These are phyloP conservation scores for Melopsittacus undulatus DNA, from an alignment of 2,797 vertebrate species.

Conservation along the genomic window DNA sequence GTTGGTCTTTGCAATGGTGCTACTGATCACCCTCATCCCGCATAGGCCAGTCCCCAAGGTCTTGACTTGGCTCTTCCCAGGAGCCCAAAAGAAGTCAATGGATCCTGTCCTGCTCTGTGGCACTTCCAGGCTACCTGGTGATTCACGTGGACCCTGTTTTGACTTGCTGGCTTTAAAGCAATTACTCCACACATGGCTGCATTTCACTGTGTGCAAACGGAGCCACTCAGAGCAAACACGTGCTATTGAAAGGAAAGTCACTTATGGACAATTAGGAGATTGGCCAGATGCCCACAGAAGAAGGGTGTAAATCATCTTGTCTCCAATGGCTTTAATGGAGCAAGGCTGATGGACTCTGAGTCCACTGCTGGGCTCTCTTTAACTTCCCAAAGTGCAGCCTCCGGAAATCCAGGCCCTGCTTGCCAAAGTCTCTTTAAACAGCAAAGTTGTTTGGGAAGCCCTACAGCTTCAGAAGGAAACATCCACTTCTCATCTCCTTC, in stretches of 20 bases:
- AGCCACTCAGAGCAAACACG: fast-evolving
- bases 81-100: background rate
- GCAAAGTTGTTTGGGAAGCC: background rate
- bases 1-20: background rate
- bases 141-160: background rate
- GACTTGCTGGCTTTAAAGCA: background rate
- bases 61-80: background rate
- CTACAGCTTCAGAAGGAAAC: background rate
- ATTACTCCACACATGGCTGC: background rate
- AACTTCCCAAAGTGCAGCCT: background rate
- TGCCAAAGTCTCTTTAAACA: background rate
- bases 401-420: background rate
- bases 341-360: background rate
- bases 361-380: background rate
- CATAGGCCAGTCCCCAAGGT: background rate
- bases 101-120: background rate
- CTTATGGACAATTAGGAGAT: background rate
- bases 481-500: background rate
- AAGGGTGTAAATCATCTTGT: background rate
- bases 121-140: background rate
- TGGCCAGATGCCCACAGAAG: background rate
- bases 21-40: background rate
- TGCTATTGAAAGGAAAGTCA: background rate
- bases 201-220: background rate
- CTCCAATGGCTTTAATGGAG: background rate